Base-by-base conservation (phyloP, 2,113 vertebrate genomes). In the Triplophysa siluroides region DNA sequence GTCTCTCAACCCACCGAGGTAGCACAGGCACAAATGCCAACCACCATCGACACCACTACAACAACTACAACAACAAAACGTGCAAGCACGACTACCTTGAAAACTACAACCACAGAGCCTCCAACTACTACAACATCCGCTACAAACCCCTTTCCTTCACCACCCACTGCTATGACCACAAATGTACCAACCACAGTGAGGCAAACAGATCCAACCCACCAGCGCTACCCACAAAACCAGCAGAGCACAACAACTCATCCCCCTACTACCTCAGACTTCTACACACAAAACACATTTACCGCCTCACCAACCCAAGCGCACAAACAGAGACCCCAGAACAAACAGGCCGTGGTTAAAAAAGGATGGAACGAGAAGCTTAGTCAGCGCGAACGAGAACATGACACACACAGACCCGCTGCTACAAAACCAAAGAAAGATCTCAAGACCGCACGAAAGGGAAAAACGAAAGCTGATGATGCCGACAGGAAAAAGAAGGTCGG, bases 401-500 rank as follows among this genome's bases (percentile, higher is more conserved):
- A 82, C 54, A 66, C 43, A 38, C 54, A 8, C 62, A 89, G 81
- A 63, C 86, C 91, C n/a, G 86, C 89, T 9, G 80, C 80, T 38
- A 85, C 92, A 6, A 90, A 88, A 64, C 79, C 90, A 74, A 91
- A 92, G 64, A 90, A 92, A 76, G 33, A 52, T 61, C 88, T 83
- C 23, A 33, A 81, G 19, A 83, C 91, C 19, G 80, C 87, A 0
- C 87, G 90, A 72, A 94, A 90, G 70, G 87, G 86, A 19, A 94
- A 93, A 83, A 90, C 88, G n/a, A 92, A 92, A 79, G 89, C 87
- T 0, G 90, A 89, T 0, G 89, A 89, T 83, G 52, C 85, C 0
- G 92, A 94, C 80, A 94, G 93, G 88, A 94, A 93, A 70, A 86
- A 76, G 64, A 84, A 83, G 82, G 88, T 84, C 16, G 92, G 93